Evolutionary conservation across 2,113 vertebrate species (phyloP).

Genomic region (Platycercus adscitus): DNA sequence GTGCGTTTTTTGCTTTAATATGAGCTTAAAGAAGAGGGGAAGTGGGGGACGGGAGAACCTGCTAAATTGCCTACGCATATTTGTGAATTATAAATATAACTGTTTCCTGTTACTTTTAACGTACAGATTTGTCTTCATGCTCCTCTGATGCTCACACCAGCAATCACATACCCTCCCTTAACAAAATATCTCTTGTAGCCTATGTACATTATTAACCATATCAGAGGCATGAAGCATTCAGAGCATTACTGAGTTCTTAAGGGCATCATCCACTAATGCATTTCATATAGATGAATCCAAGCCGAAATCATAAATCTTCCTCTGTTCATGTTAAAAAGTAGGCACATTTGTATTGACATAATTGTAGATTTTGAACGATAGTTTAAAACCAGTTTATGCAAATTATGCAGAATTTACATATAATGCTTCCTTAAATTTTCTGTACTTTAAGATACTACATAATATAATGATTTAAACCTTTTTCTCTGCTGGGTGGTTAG

Average conservation of each 20-base stretch:
- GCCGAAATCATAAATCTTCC: background rate
- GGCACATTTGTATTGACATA: background rate
- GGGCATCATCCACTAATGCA: background rate
- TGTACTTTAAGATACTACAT: background rate
- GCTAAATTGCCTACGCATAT: background rate
- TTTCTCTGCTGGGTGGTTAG: background rate
- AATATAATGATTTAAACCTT: background rate
- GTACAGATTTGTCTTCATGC: background rate
- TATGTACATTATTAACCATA: background rate
- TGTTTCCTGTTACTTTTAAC: background rate
- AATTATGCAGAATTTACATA: background rate
- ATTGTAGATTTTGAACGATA: background rate
- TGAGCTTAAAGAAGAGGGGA: background rate
- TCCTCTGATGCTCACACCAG: background rate
- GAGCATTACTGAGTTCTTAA: background rate
- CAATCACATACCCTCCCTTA: background rate
- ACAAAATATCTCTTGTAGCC: background rate
- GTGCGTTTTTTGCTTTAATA: background rate
- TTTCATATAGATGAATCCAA: background rate
- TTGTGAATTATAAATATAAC: background rate
- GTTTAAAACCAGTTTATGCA: background rate
- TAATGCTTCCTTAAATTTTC: background rate
- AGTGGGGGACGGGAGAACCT: background rate
- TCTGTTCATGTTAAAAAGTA: background rate
- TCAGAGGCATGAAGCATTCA: background rate